Conservation (phyloP, 2,797 vertebrate species). For the Naso thynnoides region DNA sequence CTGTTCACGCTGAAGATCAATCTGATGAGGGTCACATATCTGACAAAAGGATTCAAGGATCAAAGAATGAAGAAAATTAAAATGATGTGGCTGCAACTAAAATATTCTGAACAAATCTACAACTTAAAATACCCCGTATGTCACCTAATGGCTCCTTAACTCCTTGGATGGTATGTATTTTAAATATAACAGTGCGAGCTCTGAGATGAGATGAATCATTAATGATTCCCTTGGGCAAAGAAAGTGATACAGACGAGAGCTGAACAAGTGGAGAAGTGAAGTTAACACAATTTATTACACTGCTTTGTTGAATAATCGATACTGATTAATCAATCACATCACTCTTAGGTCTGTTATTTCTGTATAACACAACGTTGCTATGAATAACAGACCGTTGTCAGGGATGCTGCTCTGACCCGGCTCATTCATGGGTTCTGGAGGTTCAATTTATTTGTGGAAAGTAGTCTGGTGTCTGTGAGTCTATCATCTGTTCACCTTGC, state of each 20-base stretch:
- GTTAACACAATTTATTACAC: conserved; percentile 15
- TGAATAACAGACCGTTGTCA: too few relatives aligned
- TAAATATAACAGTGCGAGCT: conserved; percentile 32
- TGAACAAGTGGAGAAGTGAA: conserved; percentile 1
- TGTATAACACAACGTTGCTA: too few relatives aligned
- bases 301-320: too few relatives aligned
- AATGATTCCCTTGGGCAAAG: conserved; percentile 26
- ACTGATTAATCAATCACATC: too few relatives aligned
- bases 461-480: too few relatives aligned
- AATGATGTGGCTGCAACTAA: conserved; percentile 2
- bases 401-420: too few relatives aligned
- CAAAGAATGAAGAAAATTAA: neutral
- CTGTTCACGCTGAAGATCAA: neutral
- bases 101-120: neutral
- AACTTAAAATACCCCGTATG: neutral
- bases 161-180: neutral
- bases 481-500: too few relatives aligned
- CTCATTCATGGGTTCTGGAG: too few relatives aligned
- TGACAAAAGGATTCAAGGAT: neutral
- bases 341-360: too few relatives aligned
- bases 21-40: neutral
- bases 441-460: too few relatives aligned
- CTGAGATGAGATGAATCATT: conserved; percentile 37
- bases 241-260: neutral
- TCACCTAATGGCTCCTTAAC: conserved; percentile 1